phyloP scores from a whole-genome alignment of 2,888 invertebrate genomes.

The Gnatocerus cornutus region DNA sequence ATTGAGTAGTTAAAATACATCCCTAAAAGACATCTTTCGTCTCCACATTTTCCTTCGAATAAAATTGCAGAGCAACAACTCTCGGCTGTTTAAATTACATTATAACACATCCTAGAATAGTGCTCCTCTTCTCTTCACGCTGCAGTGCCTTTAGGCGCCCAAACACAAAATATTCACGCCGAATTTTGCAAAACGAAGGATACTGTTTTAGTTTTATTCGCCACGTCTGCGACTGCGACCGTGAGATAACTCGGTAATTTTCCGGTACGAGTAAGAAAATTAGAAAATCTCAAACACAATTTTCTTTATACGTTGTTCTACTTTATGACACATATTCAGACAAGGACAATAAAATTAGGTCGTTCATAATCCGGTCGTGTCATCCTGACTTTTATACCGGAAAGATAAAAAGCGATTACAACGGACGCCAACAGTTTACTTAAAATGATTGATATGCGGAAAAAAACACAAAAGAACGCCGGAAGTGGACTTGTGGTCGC shows the following conservation, averaged over 20 bases:
- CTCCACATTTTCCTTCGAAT: too few relatives aligned
- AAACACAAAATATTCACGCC: too few relatives aligned
- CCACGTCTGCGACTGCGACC: not conserved
- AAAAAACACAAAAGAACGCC: constrained; percentile 3
- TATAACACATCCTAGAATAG: too few relatives aligned
- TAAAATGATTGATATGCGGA: constrained; percentile 18
- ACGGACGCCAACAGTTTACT: constrained; percentile 9
- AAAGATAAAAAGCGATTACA: constrained; percentile 24
- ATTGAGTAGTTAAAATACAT: too few relatives aligned
- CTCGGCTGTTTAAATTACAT: too few relatives aligned
- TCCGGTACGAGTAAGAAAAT: not conserved
- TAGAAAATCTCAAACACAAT: not conserved
- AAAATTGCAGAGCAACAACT: too few relatives aligned
- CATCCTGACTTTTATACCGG: constrained; percentile 20
- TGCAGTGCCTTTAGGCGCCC: too few relatives aligned
- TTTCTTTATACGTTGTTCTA: constrained; percentile 5
- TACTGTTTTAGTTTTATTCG: too few relatives aligned
- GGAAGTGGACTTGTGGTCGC: constrained; percentile 7
- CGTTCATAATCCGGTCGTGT: constrained; percentile 18
- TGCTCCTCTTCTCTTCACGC: too few relatives aligned
- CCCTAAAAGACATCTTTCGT: too few relatives aligned
- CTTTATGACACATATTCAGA: constrained; percentile 7
- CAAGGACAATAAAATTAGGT: constrained; percentile 26
- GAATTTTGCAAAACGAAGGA: too few relatives aligned
- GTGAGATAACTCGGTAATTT: not conserved